These are phyloP conservation scores for Peromyscus melanophrys DNA, from an alignment of 2,797 vertebrate species.

Conservation along the genomic window DNA sequence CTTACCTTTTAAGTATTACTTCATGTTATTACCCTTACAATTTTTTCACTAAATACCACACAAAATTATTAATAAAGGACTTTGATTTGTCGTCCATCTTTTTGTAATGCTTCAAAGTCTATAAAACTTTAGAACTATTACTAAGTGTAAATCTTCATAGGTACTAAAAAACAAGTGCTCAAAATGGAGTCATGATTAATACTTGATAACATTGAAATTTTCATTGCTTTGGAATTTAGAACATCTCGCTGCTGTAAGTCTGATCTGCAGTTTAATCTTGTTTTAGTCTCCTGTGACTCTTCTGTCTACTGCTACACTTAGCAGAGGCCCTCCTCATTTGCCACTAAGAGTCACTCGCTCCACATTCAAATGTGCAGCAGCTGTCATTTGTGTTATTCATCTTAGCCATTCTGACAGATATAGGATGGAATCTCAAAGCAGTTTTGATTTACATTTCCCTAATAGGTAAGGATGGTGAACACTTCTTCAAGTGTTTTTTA, in stretches of 20 bases:
- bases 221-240: background rate
- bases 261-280: background rate
- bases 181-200: background rate
- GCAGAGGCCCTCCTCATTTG: no score
- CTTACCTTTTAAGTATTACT: background rate
- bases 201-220: background rate
- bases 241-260: background rate
- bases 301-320: background rate
- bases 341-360: background rate
- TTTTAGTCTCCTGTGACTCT: background rate
- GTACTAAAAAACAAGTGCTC: background rate
- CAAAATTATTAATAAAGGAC: background rate
- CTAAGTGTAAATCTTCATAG: background rate
- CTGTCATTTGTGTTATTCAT: background rate
- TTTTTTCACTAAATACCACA: background rate
- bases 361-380: background rate
- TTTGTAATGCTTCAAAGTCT: background rate
- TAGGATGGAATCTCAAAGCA: background rate
- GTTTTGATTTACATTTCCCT: background rate
- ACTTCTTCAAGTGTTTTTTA: background rate
- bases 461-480: background rate
- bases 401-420: background rate
- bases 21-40: background rate
- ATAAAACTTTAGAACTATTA: background rate
- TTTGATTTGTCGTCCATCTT: conserved; percentile 3